Evolutionary conservation across 2,888 invertebrate species (phyloP).

Genomic region (Aspidiotus rigidus): DNA sequence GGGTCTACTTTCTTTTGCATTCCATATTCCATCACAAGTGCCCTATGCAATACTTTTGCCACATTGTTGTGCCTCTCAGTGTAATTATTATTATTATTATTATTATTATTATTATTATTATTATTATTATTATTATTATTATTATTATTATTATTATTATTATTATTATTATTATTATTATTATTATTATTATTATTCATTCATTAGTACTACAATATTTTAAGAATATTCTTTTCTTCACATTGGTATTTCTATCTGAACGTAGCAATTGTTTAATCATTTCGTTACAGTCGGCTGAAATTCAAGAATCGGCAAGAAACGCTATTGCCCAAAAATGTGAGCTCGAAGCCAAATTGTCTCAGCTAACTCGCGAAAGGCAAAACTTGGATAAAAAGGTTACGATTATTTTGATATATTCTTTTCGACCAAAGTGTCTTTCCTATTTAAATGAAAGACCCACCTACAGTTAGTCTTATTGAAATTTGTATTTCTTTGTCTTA

Average conservation of each 20-base stretch:
- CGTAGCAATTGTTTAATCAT: neutral
- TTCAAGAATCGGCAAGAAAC: conserved; percentile 19
- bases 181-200: neutral
- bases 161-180: too few species aligned
- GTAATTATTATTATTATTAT: too few species aligned
- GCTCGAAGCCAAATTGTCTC: conserved; percentile 34
- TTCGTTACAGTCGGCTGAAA: conserved; percentile 9
- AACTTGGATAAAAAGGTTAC: conserved; percentile 55
- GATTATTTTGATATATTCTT: too few species aligned
- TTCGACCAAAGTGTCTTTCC: too few species aligned
- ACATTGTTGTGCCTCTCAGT: too few species aligned
- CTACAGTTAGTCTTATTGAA: neutral
- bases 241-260: neutral
- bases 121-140: too few species aligned
- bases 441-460: neutral
- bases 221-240: neutral
- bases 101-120: too few species aligned
- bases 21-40: too few species aligned
- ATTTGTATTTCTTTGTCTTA: conserved; percentile 9
- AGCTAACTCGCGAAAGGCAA: conserved; percentile 56
- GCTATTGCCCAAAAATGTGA: conserved; percentile 34
- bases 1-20: too few species aligned
- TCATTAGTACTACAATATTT: neutral
- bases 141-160: too few species aligned
- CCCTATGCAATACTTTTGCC: too few species aligned